Conservation (phyloP, 2,113 vertebrate genomes). For the Colistium nudipinnis region DNA sequence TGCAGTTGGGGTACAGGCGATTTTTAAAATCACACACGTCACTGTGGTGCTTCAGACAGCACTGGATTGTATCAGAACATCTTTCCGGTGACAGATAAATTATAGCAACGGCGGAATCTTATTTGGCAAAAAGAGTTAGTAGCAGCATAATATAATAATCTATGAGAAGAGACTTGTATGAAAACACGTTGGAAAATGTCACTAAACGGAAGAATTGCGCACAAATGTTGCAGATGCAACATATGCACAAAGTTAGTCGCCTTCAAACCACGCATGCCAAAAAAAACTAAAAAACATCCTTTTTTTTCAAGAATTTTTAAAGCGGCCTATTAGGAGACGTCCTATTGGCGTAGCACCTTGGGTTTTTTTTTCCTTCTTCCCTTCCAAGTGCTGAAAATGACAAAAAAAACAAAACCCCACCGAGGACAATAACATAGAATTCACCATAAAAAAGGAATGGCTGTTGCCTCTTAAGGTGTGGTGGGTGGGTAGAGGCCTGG, state of each 20-base stretch:
- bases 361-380: not conserved
- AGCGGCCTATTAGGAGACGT: not conserved
- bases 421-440: conserved; percentile 31
- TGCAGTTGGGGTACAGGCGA: conserved; percentile 23
- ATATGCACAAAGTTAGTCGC: not conserved
- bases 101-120: not conserved
- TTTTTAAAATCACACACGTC: conserved; percentile 22
- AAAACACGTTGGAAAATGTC: not conserved
- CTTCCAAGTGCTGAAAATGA: not conserved
- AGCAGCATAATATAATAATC: no score
- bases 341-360: not conserved
- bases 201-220: not conserved
- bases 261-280: not conserved
- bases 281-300: not conserved
- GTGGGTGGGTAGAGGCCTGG: conserved; percentile 44
- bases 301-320: no score
- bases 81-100: not conserved
- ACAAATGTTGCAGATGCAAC: not conserved
- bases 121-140: not conserved
- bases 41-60: not conserved
- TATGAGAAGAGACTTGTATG: not conserved
- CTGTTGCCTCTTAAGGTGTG: conserved; percentile 62
- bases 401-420: not conserved
- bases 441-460: conserved; percentile 35
- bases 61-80: not conserved